A percentile compares a stretch with the other conserved stretches of the same genome.
Evolutionary conservation across 2,797 vertebrate species (phyloP).

Genomic region (Clamator glandarius): DNA sequence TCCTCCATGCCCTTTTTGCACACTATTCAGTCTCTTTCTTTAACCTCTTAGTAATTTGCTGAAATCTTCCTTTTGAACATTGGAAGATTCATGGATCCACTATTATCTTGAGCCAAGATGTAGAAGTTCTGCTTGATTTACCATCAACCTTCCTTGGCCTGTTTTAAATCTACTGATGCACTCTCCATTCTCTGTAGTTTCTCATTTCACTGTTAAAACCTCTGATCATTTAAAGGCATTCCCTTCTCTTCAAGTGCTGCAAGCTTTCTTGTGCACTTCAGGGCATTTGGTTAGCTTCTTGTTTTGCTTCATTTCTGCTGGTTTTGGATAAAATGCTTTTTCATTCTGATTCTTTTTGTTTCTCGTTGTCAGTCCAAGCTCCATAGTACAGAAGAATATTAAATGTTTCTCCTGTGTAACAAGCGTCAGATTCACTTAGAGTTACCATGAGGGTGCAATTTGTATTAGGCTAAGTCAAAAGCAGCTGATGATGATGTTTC

Average conservation of each 20-base stretch:
- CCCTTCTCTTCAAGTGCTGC: neutral
- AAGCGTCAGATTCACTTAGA: neutral
- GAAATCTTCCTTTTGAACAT: conserved; percentile 39
- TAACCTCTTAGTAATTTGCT: neutral
- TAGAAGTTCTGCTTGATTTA: conserved; percentile 36
- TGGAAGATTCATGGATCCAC: conserved; percentile 44
- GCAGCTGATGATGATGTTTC: neutral
- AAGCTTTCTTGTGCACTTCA: neutral
- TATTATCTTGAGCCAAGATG: conserved; percentile 14
- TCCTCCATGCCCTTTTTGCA: neutral
- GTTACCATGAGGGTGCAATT: rapidly evolving
- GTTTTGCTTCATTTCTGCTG: neutral
- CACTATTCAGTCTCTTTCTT: neutral
- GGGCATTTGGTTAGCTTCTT: neutral
- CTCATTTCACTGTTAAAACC: neutral
- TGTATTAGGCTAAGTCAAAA: neutral
- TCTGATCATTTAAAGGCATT: neutral
- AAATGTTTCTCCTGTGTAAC: neutral
- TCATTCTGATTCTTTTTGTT: neutral
- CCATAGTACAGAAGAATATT: neutral
- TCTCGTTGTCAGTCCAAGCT: neutral
- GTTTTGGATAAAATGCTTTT: neutral
- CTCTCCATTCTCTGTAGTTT: neutral
- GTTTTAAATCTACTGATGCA: neutral
- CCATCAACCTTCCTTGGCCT: neutral